These are phyloP conservation scores for Jacana jacana DNA, from an alignment of 2,113 vertebrate genomes.

Conservation along the genomic window DNA sequence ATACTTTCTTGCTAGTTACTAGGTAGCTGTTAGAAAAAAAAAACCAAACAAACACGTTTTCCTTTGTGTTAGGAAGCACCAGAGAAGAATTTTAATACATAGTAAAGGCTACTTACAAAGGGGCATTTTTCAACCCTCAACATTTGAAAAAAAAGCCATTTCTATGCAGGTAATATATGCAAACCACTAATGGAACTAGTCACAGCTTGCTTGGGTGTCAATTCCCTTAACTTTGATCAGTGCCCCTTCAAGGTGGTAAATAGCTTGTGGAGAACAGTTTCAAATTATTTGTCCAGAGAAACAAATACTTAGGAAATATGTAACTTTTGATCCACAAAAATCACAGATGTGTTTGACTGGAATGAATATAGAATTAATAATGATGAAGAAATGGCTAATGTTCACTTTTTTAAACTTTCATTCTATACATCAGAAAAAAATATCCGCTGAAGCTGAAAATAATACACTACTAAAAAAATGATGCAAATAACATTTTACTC, in stretches of 20 bases:
- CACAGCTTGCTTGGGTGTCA: not conserved
- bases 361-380: not conserved
- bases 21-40: not conserved
- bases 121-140: not conserved
- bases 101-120: not conserved
- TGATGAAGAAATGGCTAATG: not conserved
- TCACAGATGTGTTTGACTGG: not conserved
- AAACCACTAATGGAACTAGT: not conserved
- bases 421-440: not conserved
- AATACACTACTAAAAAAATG: fast-evolving
- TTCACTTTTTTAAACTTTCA: not conserved
- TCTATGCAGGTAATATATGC: not conserved
- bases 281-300: not conserved
- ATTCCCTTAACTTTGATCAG: not conserved
- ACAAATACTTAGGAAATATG: not conserved
- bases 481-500: not conserved
- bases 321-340: not conserved
- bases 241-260: not conserved
- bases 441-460: not conserved
- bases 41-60: too few relatives aligned
- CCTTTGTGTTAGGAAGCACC: not conserved
- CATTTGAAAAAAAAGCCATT: not conserved
- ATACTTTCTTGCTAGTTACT: not conserved
- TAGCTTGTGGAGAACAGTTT: not conserved
- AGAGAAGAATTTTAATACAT: not conserved